Base-by-base conservation (phyloP, 2,797 vertebrate species). In the Poeciliopsis infans region DNA sequence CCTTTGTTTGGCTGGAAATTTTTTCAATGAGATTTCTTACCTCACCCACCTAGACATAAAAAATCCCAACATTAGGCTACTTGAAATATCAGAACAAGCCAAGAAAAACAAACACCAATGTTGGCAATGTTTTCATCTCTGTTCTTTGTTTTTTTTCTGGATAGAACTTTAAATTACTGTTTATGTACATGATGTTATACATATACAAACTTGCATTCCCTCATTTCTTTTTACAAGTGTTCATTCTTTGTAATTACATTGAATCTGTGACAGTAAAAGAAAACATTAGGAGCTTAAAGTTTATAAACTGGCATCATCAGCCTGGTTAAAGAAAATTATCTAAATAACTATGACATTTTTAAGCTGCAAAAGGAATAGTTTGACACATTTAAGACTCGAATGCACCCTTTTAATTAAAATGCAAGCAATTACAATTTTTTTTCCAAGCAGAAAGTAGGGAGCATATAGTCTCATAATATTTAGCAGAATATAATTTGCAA, bases 11-110 rank as follows among this genome's bases (percentile, higher is more conserved):
- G 76, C 94, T 84, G 41, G 96, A 94, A 31, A 98, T 96, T 75
- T 92, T 96, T 74, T 94, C 90, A 28, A 97, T 95, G 25, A 94
- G 90, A 78, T 87, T 90, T 83, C 96, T 95, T 59, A 98, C 94
- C 85, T 97, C 97, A 71, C 94, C 96, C 74, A 98, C 97, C 98
- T 98, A 31, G 6, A 75, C 36, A 86, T 28, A 68, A 15, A 15
- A 83, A 18, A 55, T 4, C 5, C 11, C 57, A 31, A 3, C 1
- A 49, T 68, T 2, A 33, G 0, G 2, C 23, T 23, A 6, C 25
- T 72, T 4, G 1, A 46, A 79, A 36, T 13, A 36, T 69, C 0
- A 5, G 53, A 1, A 68, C 4, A 31, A 31, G 39, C 18, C 66
- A 4, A 72, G 1, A 72, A 1, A 13, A 18, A 20, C n/a, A 69